Conservation (phyloP, 2,888 invertebrate species). For the Macrophya alboannulata region DNA sequence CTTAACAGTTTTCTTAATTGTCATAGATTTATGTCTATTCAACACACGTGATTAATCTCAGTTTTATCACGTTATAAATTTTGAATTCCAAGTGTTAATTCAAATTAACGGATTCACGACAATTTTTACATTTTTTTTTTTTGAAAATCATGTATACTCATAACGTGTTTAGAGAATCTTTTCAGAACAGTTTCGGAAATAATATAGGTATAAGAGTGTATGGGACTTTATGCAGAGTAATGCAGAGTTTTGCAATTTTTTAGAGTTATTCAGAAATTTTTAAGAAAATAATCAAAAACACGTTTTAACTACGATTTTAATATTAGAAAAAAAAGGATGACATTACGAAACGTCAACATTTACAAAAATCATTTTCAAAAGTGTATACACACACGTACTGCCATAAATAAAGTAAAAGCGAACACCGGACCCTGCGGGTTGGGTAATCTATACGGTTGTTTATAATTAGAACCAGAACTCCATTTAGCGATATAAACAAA, state of each 20-base stretch:
- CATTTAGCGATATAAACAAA: conserved; percentile 15
- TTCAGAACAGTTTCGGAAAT: too few species aligned
- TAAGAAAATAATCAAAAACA: too few species aligned
- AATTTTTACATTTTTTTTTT: background rate
- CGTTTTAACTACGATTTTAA: background rate
- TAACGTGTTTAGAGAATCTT: too few species aligned
- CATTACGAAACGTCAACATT: background rate
- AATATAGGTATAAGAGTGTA: too few species aligned
- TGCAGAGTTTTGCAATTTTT: too few species aligned
- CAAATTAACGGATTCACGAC: background rate
- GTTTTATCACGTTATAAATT: background rate
- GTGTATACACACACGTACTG: background rate
- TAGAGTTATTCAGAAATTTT: too few species aligned
- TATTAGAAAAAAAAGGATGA: background rate
- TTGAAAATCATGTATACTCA: too few species aligned
- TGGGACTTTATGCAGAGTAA: too few species aligned
- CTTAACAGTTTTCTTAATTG: background rate
- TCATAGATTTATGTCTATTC: background rate
- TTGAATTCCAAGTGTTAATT: too few species aligned
- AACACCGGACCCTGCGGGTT: background rate
- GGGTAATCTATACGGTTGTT: conserved; percentile 20
- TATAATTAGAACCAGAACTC: conserved; percentile 48
- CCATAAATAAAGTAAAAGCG: conserved; percentile 14
- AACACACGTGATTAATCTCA: background rate
- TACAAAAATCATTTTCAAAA: background rate